These are phyloP conservation scores for Triplophysa bombifrons DNA, from an alignment of 2,797 vertebrate species.

Conservation along the genomic window DNA sequence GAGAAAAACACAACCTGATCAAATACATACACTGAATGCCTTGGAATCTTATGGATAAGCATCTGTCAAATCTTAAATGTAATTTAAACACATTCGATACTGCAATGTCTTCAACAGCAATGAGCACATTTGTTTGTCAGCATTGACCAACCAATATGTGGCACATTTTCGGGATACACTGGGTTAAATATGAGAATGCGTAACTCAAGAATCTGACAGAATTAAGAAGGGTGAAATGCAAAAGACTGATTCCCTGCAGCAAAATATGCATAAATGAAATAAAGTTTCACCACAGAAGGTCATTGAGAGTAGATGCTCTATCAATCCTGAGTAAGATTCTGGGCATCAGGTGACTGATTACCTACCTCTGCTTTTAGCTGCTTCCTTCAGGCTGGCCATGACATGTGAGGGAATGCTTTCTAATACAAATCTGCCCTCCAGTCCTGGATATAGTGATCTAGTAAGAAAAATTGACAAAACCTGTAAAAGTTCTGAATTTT, in stretches of 20 bases:
- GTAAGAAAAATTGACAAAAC: constrained; percentile 37
- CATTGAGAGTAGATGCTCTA: constrained; percentile 26
- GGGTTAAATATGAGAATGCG: constrained; percentile 39
- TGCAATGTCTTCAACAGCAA: not conserved
- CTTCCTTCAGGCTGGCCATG: constrained; percentile 87
- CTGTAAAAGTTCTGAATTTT: not conserved
- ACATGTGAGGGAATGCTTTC: constrained; percentile 87
- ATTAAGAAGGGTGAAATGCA: constrained; percentile 54
- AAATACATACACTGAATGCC: not conserved
- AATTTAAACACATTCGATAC: not conserved
- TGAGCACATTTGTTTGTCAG: not conserved
- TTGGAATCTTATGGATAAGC: not conserved
- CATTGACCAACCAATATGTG: not conserved
- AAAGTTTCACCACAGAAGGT: not conserved
- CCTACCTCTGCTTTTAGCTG: constrained; percentile 96
- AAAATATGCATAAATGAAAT: constrained; percentile 4
- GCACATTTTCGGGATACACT: constrained; percentile 47
- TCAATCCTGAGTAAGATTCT: constrained; percentile 8
- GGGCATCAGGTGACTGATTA: constrained; percentile 72
- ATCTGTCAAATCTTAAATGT: not conserved
- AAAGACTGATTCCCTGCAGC: constrained; percentile 44
- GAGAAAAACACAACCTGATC: not conserved
- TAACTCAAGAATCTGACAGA: constrained; percentile 47
- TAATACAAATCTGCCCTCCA: constrained; percentile 89
- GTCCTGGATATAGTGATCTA: constrained; percentile 92